phyloP scores from a whole-genome alignment of 2,113 vertebrate genomes.

The Sminthopsis crassicaudata region DNA sequence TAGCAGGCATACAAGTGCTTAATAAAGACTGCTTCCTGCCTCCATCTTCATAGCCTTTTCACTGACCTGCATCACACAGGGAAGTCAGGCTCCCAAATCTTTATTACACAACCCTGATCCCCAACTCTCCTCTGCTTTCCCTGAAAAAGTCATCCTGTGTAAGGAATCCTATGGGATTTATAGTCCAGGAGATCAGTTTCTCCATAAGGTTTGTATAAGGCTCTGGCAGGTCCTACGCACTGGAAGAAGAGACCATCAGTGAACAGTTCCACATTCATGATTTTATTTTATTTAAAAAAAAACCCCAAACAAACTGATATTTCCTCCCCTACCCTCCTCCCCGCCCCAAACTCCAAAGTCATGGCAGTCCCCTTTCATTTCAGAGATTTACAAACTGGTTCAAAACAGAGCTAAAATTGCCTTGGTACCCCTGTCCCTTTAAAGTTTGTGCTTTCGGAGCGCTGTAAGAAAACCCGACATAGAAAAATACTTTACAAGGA shows the following conservation, averaged over 20 bases:
- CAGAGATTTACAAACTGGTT: constrained; percentile 84
- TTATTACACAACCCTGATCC: neutral
- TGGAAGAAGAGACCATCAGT: neutral
- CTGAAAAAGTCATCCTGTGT: neutral
- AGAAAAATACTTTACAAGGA: constrained; percentile 99
- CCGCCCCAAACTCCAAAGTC: constrained; percentile 54
- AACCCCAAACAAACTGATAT: constrained; percentile 15
- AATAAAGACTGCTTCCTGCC: neutral
- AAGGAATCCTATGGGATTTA: neutral
- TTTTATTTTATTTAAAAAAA: constrained; percentile 84
- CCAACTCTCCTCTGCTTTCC: neutral
- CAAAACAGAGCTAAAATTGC: constrained; percentile 84
- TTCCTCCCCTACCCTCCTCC: neutral
- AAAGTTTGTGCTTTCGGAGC: constrained; percentile 88
- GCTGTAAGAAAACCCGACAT: constrained; percentile 89
- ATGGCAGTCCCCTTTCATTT: constrained; percentile 82
- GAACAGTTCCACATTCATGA: constrained; percentile 61
- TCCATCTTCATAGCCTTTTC: neutral
- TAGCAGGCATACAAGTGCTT: too few species aligned
- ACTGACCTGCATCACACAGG: neutral
- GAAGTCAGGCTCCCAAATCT: neutral
- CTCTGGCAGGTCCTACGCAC: neutral
- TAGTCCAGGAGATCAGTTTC: neutral
- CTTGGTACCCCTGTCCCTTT: constrained; percentile 81
- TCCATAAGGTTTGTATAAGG: neutral